phyloP scores from a whole-genome alignment of 2,797 vertebrate species.

The Botia kubotai region DNA sequence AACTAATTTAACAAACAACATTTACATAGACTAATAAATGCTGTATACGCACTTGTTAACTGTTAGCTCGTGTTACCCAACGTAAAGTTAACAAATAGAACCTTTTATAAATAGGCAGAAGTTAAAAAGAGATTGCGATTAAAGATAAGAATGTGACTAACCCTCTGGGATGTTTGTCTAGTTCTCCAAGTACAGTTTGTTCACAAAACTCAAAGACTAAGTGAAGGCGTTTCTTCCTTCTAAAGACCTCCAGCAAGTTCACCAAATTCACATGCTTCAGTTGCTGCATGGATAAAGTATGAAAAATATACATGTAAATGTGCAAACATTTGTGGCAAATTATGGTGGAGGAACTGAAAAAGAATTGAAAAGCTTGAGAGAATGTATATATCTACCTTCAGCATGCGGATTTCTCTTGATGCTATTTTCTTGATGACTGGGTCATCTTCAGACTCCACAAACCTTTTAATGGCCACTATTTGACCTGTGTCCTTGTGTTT shows the following conservation, averaged over 20 bases:
- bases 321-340: background rate
- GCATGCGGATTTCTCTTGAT: slow-evolving; percentile 85
- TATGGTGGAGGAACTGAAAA: background rate
- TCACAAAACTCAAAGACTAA: slow-evolving; percentile 92
- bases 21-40: too few species aligned
- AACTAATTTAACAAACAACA: too few species aligned
- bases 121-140: background rate
- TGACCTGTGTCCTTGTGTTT: slow-evolving; percentile 85
- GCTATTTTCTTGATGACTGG: slow-evolving; percentile 90
- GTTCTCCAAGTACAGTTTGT: slow-evolving; percentile 88
- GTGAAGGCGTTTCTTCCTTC: slow-evolving; percentile 86
- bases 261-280: slow-evolving; percentile 90
- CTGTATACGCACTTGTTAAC: too few species aligned
- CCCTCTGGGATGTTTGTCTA: slow-evolving; percentile 87
- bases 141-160: slow-evolving; percentile 65
- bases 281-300: slow-evolving; percentile 74
- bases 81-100: too few species aligned
- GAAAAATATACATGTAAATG: background rate
- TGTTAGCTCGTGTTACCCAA: too few species aligned
- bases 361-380: too few species aligned
- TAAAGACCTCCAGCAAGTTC: slow-evolving; percentile 88
- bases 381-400: slow-evolving; percentile 80
- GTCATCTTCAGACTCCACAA: slow-evolving; percentile 89
- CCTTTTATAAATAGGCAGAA: background rate
- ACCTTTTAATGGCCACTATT: slow-evolving; percentile 90